A percentile compares a stretch with the other conserved stretches of the same genome.
phyloP scores from a whole-genome alignment of 2,113 vertebrate species.

The Ivindomyrus marchei region DNA sequence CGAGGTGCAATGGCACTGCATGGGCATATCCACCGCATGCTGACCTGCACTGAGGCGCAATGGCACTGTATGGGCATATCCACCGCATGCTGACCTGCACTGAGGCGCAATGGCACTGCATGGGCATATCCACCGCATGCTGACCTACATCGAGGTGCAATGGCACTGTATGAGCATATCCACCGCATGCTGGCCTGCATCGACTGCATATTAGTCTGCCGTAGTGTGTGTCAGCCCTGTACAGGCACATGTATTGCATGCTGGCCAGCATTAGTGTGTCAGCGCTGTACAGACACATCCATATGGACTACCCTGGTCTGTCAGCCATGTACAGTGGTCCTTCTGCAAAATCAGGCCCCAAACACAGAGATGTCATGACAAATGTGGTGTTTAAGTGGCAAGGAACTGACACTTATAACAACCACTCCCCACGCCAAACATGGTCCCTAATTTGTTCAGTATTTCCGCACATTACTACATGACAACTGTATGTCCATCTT shows the following conservation, averaged over 20 bases:
- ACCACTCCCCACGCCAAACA: too few species aligned
- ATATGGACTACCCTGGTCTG: not conserved
- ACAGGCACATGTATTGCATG: not conserved
- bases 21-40: not conserved
- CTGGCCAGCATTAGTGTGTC: not conserved
- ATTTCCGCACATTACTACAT: too few species aligned
- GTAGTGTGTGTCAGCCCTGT: not conserved
- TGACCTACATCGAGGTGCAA: too few species aligned
- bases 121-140: too few species aligned
- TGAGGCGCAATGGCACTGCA: too few species aligned
- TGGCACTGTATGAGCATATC: not conserved
- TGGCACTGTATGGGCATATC: not conserved
- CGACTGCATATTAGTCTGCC: not conserved
- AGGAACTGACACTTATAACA: too few species aligned
- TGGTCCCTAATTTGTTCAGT: too few species aligned
- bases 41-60: not conserved
- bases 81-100: too few species aligned
- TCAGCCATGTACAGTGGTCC: not conserved
- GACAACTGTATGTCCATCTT: not conserved
- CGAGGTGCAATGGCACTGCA: too few species aligned
- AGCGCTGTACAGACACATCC: not conserved
- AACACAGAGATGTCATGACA: too few species aligned
- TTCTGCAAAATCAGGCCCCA: not conserved
- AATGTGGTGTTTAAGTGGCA: too few species aligned
- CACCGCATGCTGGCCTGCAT: not conserved